Conservation (phyloP, 2,888 invertebrate genomes). For the Allophyes oxyacanthae region DNA sequence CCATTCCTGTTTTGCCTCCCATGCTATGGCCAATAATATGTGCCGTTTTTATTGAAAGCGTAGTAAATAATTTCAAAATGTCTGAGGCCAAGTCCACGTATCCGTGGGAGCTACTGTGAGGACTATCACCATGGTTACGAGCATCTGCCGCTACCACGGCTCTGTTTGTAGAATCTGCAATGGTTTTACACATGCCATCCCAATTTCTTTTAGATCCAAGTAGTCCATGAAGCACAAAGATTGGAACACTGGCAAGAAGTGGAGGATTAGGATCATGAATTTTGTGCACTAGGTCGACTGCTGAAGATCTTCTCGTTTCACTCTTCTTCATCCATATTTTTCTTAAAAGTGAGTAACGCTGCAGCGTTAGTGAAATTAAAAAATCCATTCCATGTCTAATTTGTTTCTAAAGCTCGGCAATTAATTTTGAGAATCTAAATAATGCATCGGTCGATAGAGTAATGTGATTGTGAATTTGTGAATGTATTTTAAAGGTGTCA, state of each 20-base stretch:
- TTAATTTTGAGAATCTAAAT: no score
- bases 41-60: constrained; percentile 69
- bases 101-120: constrained; percentile 86
- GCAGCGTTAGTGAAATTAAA: constrained; percentile 21
- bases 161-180: constrained; percentile 89
- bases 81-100: constrained; percentile 42
- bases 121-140: constrained; percentile 98
- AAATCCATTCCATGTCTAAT: constrained; percentile 59
- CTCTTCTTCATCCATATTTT: constrained; percentile 7
- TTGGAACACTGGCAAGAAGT: constrained; percentile 19
- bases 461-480: no score
- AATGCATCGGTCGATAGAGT: no score
- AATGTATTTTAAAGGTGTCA: no score
- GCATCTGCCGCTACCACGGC: constrained; percentile 94
- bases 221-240: constrained; percentile 94
- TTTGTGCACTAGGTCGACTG: constrained; percentile 24
- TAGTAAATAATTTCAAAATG: constrained; percentile 20
- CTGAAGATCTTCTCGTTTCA: constrained; percentile 13
- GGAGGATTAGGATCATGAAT: constrained; percentile 40
- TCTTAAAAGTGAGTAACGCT: constrained; percentile 1
- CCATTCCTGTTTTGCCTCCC: constrained; percentile 97
- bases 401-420: background rate
- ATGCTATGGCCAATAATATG: constrained; percentile 96
- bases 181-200: constrained; percentile 92
- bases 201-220: constrained; percentile 97